phyloP scores from a whole-genome alignment of 2,888 invertebrate genomes.

The Synergus laeviventris region DNA sequence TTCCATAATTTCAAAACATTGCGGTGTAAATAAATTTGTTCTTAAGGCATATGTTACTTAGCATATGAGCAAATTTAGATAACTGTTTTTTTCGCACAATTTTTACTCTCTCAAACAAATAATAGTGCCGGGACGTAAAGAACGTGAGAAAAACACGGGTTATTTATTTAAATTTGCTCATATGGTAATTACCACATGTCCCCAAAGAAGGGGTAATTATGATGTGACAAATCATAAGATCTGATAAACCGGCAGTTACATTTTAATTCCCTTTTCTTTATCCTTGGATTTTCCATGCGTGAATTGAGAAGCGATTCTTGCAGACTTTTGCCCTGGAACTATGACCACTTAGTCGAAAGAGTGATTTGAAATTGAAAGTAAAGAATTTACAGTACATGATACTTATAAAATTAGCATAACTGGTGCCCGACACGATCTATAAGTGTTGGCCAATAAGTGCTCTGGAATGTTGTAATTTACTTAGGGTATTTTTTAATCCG shows the following conservation, averaged over 20 bases:
- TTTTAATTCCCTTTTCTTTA: slow-evolving; percentile 33
- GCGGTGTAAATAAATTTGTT: not conserved
- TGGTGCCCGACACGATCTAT: slow-evolving; percentile 46
- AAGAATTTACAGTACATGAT: slow-evolving; percentile 51
- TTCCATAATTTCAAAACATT: not conserved
- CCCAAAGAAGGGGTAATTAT: not conserved
- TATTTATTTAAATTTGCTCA: too few relatives aligned
- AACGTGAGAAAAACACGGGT: too few relatives aligned
- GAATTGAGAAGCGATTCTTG: slow-evolving; percentile 10
- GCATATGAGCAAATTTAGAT: too few relatives aligned
- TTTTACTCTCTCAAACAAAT: too few relatives aligned
- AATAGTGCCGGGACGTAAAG: too few relatives aligned
- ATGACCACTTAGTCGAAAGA: slow-evolving; percentile 28
- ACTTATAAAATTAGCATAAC: slow-evolving; percentile 61
- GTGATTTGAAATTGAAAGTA: slow-evolving; percentile 42
- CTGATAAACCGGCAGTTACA: slow-evolving; percentile 30
- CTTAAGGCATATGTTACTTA: too few relatives aligned
- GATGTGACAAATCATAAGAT: not conserved
- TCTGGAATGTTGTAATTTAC: slow-evolving; percentile 55
- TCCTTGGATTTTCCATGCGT: slow-evolving; percentile 8
- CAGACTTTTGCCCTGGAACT: slow-evolving; percentile 8
- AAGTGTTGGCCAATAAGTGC: slow-evolving; percentile 54
- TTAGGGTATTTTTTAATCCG: slow-evolving; percentile 46
- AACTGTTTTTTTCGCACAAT: too few relatives aligned
- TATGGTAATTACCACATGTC: too few relatives aligned